Percentiles rank a stretch among this genome's conserved stretches.
These are phyloP conservation scores for Pyrrhia umbra DNA, from an alignment of 2,888 invertebrate species.

Conservation along the genomic window DNA sequence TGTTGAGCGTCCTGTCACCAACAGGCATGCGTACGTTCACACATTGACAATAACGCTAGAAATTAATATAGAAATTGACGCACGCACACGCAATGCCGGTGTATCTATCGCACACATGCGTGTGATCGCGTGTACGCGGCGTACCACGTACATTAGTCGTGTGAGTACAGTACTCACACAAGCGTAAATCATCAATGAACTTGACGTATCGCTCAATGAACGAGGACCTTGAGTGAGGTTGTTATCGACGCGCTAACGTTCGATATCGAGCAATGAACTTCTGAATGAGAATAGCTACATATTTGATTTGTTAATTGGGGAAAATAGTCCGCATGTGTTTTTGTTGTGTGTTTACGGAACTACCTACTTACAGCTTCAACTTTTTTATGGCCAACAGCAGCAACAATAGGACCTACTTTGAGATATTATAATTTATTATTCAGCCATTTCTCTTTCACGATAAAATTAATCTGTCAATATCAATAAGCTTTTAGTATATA, in stretches of 20 bases:
- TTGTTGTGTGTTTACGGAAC: slow-evolving; percentile 30
- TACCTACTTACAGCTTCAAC: slow-evolving; percentile 1
- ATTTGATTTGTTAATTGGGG: slow-evolving; percentile 45
- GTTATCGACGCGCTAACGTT: slow-evolving; percentile 72
- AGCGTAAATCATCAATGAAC: slow-evolving; percentile 81
- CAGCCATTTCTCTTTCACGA: no score
- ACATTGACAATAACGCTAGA: slow-evolving; percentile 60
- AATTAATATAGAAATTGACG: slow-evolving; percentile 62
- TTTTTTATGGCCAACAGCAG: background rate
- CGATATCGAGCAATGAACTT: slow-evolving; percentile 82
- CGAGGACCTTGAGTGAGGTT: slow-evolving; percentile 83
- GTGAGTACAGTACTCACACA: slow-evolving; percentile 64
- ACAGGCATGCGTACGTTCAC: slow-evolving; percentile 77
- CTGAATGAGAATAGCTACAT: slow-evolving; percentile 51
- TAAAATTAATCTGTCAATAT: no score
- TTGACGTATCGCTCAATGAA: slow-evolving; percentile 79
- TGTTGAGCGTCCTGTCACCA: slow-evolving; percentile 86
- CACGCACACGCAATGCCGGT: slow-evolving; percentile 40
- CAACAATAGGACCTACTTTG: no score
- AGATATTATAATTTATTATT: no score
- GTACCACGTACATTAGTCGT: slow-evolving; percentile 44
- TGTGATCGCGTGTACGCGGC: slow-evolving; percentile 30
- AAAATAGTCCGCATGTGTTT: slow-evolving; percentile 37
- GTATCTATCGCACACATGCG: slow-evolving; percentile 58
- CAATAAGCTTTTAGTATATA: no score